These are phyloP conservation scores for Sturnus vulgaris DNA, from an alignment of 2,113 vertebrate genomes.

Conservation along the genomic window DNA sequence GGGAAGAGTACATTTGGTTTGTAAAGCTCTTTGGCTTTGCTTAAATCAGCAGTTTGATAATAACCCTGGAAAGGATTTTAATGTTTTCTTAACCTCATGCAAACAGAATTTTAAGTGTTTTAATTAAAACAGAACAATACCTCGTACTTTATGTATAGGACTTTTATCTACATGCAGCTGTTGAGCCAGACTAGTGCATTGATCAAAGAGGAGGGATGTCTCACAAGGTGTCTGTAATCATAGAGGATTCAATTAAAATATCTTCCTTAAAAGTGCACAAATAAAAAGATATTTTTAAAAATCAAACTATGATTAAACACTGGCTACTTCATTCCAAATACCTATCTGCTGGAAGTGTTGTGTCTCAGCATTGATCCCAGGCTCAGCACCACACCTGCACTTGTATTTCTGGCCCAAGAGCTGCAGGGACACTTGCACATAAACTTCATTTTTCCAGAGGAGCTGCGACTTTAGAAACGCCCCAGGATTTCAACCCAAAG, in stretches of 20 bases:
- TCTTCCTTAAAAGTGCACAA: neutral
- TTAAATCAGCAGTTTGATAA: slow-evolving; percentile 33
- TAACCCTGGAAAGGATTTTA: slow-evolving; percentile 28
- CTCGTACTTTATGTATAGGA: neutral
- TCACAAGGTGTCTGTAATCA: neutral
- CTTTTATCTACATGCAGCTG: slow-evolving; percentile 17
- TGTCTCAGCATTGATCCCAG: neutral
- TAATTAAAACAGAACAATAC: slow-evolving; percentile 44
- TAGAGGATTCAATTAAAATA: neutral
- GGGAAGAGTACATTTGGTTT: neutral
- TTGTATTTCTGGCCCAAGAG: neutral
- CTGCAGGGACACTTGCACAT: neutral
- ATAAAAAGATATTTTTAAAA: neutral
- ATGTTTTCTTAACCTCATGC: slow-evolving; percentile 21
- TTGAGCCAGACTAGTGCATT: slow-evolving; percentile 3
- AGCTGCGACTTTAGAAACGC: neutral
- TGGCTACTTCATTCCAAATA: neutral
- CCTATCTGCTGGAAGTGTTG: neutral
- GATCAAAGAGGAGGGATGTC: slow-evolving; percentile 21
- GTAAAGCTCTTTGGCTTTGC: slow-evolving; percentile 38
- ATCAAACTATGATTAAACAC: neutral
- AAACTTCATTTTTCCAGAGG: neutral
- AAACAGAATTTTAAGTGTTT: slow-evolving; percentile 30
- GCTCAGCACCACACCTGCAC: neutral
- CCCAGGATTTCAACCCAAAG: neutral